Evolutionary conservation across 2,888 invertebrate species (phyloP), one percentile per base, ranked within the genome.

Genomic region (Synergus umbraculus): DNA sequence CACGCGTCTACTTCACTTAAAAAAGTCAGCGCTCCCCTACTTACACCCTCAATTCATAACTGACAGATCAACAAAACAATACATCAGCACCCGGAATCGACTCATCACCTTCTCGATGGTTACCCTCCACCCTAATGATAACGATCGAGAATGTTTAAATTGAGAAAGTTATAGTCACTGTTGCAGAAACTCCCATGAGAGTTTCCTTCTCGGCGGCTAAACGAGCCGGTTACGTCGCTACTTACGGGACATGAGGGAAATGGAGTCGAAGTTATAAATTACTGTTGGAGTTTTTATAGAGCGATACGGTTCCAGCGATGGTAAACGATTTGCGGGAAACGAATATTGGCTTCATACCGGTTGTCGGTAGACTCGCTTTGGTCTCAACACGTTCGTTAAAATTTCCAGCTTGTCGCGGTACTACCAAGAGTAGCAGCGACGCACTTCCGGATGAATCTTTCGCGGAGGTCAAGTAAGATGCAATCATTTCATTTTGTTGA

Each of bases 321-420:
- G 2, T 60, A 60, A 22, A 60, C 60, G 22, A 18, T 60, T 60
- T 22, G 12, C 22, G 10, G 60, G 12, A 60, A 60, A 10, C 22
- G 12, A 60, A 60, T 12, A 60, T 60, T 60, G 12, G 22, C 60
- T 22, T 22, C 12, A 60, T 60, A 60, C 60, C 22, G 22, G 60
- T 60, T 60, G 10, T 22, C 60, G 22, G 18, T 60, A 12, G 3
- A 60, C 60, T 60, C 22, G 22, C 22, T 60, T 60, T 22, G 60
- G 60, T 60, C 60, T 60, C 60, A 60, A 60, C 22, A 22, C 60
- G 22, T 60, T 60, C 22, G 18, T 60, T 60, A 60, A 60, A 60
- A 60, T 60, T 22, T 60, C 22, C 22, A 22, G 60, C 22, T 22
- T 60, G 60, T 60, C 18, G 60, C 12, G 22, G 22, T 3, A 60